Percentiles rank a stretch among this genome's conserved stretches.
These are phyloP conservation scores for Scaptomyza pallida DNA, from an alignment of 1,140 invertebrate genomes.

Conservation along the genomic window DNA sequence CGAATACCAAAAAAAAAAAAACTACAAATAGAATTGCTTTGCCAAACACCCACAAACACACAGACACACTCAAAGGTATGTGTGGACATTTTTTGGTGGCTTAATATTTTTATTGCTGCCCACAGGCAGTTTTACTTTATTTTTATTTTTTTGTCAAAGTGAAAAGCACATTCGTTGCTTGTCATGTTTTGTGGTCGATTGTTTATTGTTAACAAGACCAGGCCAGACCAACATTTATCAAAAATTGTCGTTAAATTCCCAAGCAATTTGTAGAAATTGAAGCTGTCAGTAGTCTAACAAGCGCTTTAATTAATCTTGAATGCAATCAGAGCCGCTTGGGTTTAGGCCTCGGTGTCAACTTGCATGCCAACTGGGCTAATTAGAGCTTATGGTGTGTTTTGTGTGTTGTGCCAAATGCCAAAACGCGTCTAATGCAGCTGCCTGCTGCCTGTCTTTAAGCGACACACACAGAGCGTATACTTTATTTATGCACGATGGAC, in stretches of 20 bases:
- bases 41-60: slow-evolving; percentile 59
- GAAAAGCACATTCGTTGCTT: slow-evolving; percentile 49
- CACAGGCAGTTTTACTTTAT: slow-evolving; percentile 18
- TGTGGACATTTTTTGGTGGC: slow-evolving; percentile 15
- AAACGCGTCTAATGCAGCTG: slow-evolving; percentile 8
- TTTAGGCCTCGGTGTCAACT: neutral
- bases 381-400: slow-evolving; percentile 2
- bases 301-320: slow-evolving; percentile 44
- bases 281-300: slow-evolving; percentile 51
- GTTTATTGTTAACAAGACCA: slow-evolving; percentile 72
- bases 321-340: neutral
- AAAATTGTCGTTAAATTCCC: slow-evolving; percentile 16
- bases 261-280: slow-evolving; percentile 52
- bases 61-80: slow-evolving; percentile 4
- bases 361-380: slow-evolving; percentile 13
- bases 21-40: slow-evolving; percentile 67
- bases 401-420: neutral
- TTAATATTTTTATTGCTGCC: slow-evolving; percentile 72
- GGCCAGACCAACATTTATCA: slow-evolving; percentile 13
- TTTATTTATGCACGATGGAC: slow-evolving; percentile 31
- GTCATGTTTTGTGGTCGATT: slow-evolving; percentile 76
- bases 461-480: slow-evolving; percentile 17
- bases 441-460: slow-evolving; percentile 26
- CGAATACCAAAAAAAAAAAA: slow-evolving; percentile 36
- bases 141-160: slow-evolving; percentile 5